These are phyloP conservation scores for Agrilus biguttatus DNA, from an alignment of 2,888 invertebrate species.

Conservation along the genomic window DNA sequence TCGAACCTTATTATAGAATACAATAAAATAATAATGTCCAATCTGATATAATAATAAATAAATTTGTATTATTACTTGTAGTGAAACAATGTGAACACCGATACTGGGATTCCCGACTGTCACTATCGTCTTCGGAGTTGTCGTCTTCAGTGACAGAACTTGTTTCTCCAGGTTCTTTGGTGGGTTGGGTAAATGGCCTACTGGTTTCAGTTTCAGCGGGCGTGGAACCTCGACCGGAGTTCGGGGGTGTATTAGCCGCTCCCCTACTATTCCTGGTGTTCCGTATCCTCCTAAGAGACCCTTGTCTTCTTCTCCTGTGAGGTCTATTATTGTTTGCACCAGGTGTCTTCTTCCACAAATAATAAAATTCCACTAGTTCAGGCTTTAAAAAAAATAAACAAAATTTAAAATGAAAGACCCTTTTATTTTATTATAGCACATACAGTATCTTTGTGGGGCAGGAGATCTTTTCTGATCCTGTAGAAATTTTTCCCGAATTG, in stretches of 20 bases:
- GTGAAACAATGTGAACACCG: constrained; percentile 63
- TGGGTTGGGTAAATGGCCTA: constrained; percentile 49
- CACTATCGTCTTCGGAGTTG: constrained; percentile 90
- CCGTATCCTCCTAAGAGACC: constrained; percentile 73
- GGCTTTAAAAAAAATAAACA: constrained; percentile 38
- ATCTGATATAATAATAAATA: not conserved
- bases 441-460: constrained; percentile 93
- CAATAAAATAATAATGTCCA: not conserved
- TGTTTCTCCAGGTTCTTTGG: constrained; percentile 53
- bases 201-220: constrained; percentile 30
- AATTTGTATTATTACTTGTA: constrained; percentile 36
- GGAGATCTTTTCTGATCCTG: constrained; percentile 87
- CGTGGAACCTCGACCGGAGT: constrained; percentile 18
- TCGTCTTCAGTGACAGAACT: constrained; percentile 74
- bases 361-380: constrained; percentile 96
- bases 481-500: constrained; percentile 99
- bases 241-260: constrained; percentile 32
- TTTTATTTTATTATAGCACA: constrained; percentile 18
- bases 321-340: constrained; percentile 94
- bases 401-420: constrained; percentile 5
- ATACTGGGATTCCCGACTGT: constrained; percentile 72
- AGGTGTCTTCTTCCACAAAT: constrained; percentile 99
- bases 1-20: constrained; percentile 37
- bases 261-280: constrained; percentile 79
- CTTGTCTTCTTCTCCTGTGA: constrained; percentile 76